Conservation (phyloP, 2,797 vertebrate genomes). For the Sebastes cheni region DNA sequence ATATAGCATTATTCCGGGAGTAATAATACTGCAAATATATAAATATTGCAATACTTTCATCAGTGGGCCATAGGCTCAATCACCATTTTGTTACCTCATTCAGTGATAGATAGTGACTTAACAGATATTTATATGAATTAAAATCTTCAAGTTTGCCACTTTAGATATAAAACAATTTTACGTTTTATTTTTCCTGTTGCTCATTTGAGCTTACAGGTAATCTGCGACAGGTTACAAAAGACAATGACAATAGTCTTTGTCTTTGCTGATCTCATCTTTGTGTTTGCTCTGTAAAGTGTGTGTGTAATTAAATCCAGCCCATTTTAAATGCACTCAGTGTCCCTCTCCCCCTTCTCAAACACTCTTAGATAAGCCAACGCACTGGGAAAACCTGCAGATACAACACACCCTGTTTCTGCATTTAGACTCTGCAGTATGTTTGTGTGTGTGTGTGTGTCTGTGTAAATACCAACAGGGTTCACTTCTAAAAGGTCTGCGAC, state of each 20-base stretch:
- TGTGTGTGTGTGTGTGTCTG: background rate
- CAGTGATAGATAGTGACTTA: too few relatives aligned
- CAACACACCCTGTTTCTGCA: background rate
- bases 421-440: background rate
- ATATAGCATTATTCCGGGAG: background rate
- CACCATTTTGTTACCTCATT: background rate
- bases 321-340: background rate
- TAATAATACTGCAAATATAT: background rate
- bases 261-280: conserved; percentile 17
- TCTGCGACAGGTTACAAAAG: background rate
- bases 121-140: background rate
- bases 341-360: conserved; percentile 18
- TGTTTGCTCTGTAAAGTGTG: conserved; percentile 38
- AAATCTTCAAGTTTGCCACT: background rate
- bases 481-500: conserved; percentile 31
- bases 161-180: background rate
- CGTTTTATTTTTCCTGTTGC: background rate
- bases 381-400: background rate
- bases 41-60: background rate
- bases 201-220: background rate
- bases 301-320: background rate
- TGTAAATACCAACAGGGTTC: conserved; percentile 24
- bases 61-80: background rate
- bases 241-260: background rate
- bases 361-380: background rate